These are phyloP conservation scores for Pseudococcus viburni DNA, from an alignment of 2,888 invertebrate species.

Conservation along the genomic window DNA sequence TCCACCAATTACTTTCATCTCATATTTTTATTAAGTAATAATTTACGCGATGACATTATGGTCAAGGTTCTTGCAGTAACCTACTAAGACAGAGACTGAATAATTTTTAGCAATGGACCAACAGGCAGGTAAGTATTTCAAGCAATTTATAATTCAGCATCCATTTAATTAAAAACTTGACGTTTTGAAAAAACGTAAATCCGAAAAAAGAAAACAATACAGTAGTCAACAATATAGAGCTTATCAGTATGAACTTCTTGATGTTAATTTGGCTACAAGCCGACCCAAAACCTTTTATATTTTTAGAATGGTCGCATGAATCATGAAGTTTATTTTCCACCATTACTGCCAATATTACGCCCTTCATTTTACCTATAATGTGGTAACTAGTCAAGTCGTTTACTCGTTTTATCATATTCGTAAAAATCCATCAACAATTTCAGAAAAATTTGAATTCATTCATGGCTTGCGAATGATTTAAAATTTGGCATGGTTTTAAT, in stretches of 20 bases:
- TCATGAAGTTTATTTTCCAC: conserved; percentile 59
- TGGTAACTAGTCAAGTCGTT: conserved; percentile 4
- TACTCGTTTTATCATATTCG: neutral
- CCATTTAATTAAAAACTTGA: neutral
- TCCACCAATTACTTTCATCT: no score
- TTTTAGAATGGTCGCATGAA: conserved; percentile 57
- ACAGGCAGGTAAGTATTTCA: no score
- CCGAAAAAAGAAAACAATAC: neutral
- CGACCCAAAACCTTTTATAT: conserved; percentile 38
- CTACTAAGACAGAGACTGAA: no score
- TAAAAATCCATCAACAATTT: neutral
- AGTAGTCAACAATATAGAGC: neutral
- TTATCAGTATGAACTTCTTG: conserved; percentile 29
- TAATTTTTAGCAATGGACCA: no score
- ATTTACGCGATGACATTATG: no score
- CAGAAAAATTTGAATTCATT: neutral
- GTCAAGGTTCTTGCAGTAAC: no score
- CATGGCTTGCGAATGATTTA: neutral
- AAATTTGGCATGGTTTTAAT: neutral
- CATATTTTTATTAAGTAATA: no score
- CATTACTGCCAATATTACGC: conserved; percentile 62
- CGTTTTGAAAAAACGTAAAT: neutral
- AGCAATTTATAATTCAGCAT: no score
- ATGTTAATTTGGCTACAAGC: conserved; percentile 7
- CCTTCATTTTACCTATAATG: conserved; percentile 53